Evolutionary conservation across 2,113 vertebrate genomes (phyloP), one percentile per base, ranked within the genome.

Genomic region (Anolis sagrei): DNA sequence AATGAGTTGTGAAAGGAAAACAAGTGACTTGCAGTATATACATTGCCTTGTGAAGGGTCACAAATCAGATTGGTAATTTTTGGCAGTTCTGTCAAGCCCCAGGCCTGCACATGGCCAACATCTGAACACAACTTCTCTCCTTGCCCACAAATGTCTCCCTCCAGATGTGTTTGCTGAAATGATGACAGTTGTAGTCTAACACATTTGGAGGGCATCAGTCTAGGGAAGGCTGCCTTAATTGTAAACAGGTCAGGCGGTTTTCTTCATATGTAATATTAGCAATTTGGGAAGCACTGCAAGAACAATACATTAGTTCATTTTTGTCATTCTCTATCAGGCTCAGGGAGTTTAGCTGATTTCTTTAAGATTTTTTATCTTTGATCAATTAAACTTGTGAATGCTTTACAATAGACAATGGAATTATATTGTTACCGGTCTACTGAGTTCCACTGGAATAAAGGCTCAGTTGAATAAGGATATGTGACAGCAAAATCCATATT

Each of bases 401-500:
- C 27, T 81, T 66, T 44, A 7, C 10, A 81, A 54, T 27, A 82
- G 54, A 19, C 48, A 14, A 89, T 61, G 49, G 86, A 89, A 64
- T 1, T 32, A 34, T 13, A 34, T 49, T 2, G n/a, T 11, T 10
- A 62, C 62, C 61, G 44, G 36, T 32, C 69, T 49, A 36, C 4
- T 86, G 91, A 92, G 78, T 94, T 94, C 92, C 86, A 83, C 87
- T 49, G 78, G 51, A 16, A 16, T 69, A 32, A 58, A 0, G 0
- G 44, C 0, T 9, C 84, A 39, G 18, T 9, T 0, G 81, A 69
- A 29, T 1, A 51, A 66, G 62, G 18, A 81, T 51, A 44, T 49
- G 27, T 32, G 39, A 29, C 48, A 34, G 29, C 9, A 34, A 69
- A 51, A 51, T 81, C 18, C 19, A 34, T 21, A 79, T 44, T 34